These are phyloP conservation scores for Apodemus speciosus DNA, from an alignment of 2,113 vertebrate genomes.

Conservation along the genomic window DNA sequence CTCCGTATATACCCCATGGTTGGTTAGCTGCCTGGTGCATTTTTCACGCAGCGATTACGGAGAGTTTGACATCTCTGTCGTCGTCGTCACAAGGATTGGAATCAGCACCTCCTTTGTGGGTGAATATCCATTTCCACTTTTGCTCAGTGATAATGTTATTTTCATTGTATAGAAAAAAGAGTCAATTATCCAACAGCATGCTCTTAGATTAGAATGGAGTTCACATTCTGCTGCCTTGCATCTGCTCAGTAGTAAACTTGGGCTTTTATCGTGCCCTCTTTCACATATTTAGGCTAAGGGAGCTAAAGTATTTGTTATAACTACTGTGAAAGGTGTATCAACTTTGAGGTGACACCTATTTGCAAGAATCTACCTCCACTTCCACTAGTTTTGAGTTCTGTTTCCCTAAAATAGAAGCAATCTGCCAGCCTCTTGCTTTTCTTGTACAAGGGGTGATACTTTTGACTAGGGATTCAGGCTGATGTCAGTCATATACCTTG, in stretches of 20 bases:
- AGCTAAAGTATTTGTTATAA: not conserved
- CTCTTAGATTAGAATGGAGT: not conserved
- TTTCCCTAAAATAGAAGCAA: not conserved
- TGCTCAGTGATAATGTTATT: not conserved
- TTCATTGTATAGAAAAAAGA: not conserved
- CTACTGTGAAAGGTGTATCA: not conserved
- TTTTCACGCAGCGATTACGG: not conserved
- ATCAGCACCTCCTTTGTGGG: not conserved
- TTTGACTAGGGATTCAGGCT: not conserved
- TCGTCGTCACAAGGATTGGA: not conserved
- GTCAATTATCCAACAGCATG: not conserved
- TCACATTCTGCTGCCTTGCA: not conserved
- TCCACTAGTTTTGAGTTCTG: not conserved
- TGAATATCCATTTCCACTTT: not conserved
- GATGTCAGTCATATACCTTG: not conserved
- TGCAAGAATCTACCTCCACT: not conserved
- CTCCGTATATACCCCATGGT: not conserved
- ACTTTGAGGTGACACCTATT: not conserved
- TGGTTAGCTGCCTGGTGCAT: not conserved
- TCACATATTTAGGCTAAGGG: not conserved
- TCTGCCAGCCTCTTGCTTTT: not conserved
- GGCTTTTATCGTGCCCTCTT: not conserved
- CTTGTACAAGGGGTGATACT: not conserved
- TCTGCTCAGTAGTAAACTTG: not conserved
- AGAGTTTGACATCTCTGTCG: not conserved